Evolutionary conservation across 2,888 invertebrate species (phyloP), one percentile per base, ranked within the genome.

Genomic region (Scelioninae gen. 1): DNA sequence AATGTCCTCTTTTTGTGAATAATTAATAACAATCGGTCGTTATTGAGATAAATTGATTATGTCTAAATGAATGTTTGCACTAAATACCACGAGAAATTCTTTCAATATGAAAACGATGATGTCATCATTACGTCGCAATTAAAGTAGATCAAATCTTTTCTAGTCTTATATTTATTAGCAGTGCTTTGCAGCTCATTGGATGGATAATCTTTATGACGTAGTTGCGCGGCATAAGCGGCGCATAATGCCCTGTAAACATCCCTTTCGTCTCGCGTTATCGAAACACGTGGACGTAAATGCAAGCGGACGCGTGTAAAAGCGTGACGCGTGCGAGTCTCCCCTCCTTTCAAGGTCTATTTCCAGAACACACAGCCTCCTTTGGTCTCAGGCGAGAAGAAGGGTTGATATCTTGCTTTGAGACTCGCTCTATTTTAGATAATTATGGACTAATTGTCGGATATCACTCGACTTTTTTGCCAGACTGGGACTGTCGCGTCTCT

Each of bases 371-470:
- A 80, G 55, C 81, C 83, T 86, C 84, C 84, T 75, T 84, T 81
- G 78, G 66, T 65, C 81, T 72, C 55, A 47, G 83, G 86, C 85
- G 85, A 82, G 84, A 88, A 85, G 88, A 88, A 86, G 89, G 90
- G 89, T 88, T 89, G 89, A 89, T 88, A 89, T 84, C 82, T 85
- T 80, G 79, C 87, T 88, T 89, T 87, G 66, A 75, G 60, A 15
- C 51, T 56, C 47, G 51, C 85, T 78, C 82, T 72, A 85, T 86
- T 85, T 77, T 83, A 85, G 87, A 90, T 90, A 90, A 90, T 90
- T 90, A 90, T 88, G 88, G 88, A 86, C 90, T 90, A 90, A 90
- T 90, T 90, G 89, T 90, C 84, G 85, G 69, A 78, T 16, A 72
- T 53, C 79, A 81, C 79, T 71, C 63, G 65, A 45, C 43, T 79